A percentile compares a stretch with the other conserved stretches of the same genome.
Evolutionary conservation across 2,797 vertebrate genomes (phyloP).

Genomic region (Lycodopsis pacificus): DNA sequence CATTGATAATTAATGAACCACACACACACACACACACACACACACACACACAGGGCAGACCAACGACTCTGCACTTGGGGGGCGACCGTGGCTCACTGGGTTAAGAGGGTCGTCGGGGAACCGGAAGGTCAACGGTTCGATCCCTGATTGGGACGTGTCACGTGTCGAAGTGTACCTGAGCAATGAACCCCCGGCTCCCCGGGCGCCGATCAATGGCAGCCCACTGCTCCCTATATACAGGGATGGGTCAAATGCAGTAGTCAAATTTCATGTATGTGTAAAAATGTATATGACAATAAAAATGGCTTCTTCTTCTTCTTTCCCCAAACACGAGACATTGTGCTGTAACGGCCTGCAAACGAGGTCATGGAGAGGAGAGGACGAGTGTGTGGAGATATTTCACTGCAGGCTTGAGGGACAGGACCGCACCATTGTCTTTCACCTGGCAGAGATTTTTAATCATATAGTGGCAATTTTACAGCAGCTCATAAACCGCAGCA

Average conservation of each 20-base stretch:
- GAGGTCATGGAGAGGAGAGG: constrained; percentile 44
- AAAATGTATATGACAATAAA: too few species aligned
- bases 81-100: too few species aligned
- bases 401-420: constrained; percentile 34
- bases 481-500: constrained; percentile 72
- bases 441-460: constrained; percentile 80
- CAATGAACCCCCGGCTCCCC: too few species aligned
- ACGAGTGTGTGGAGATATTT: constrained; percentile 36
- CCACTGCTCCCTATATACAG: too few species aligned
- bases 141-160: too few species aligned
- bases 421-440: constrained; percentile 65
- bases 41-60: neutral
- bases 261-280: too few species aligned
- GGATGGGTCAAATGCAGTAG: too few species aligned
- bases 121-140: too few species aligned
- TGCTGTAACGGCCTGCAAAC: constrained; percentile 45
- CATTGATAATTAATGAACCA: neutral
- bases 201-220: too few species aligned
- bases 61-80: neutral
- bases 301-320: too few species aligned
- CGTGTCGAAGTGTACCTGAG: too few species aligned
- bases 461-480: constrained; percentile 78
- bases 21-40: constrained; percentile 10
- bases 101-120: too few species aligned
- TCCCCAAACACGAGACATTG: constrained; percentile 11